These are phyloP conservation scores for Sebastes hubbsi DNA, from an alignment of 2,797 vertebrate species.

Conservation along the genomic window DNA sequence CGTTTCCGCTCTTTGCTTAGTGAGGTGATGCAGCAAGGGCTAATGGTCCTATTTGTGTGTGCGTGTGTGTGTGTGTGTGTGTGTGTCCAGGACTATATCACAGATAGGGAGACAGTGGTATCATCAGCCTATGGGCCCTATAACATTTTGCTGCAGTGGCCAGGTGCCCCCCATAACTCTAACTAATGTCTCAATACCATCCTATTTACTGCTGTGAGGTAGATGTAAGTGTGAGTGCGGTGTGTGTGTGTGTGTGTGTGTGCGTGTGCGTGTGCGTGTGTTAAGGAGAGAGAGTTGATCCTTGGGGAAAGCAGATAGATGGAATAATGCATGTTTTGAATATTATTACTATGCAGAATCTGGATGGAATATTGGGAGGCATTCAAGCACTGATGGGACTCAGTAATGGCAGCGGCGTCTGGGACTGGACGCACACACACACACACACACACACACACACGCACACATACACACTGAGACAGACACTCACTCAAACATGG, in stretches of 20 bases:
- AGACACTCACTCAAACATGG: background rate
- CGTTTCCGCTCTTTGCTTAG: slow-evolving; percentile 77
- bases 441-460: background rate
- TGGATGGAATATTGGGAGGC: slow-evolving; percentile 65
- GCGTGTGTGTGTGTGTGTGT: slow-evolving; percentile 55
- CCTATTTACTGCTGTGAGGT: slow-evolving; percentile 52
- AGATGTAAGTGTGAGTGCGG: slow-evolving; percentile 5
- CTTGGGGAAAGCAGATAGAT: slow-evolving; percentile 67
- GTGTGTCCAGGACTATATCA: slow-evolving; percentile 62
- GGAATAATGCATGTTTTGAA: slow-evolving; percentile 76
- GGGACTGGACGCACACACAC: slow-evolving; percentile 50
- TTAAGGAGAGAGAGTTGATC: slow-evolving; percentile 41
- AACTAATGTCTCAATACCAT: slow-evolving; percentile 61
- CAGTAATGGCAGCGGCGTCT: slow-evolving; percentile 56
- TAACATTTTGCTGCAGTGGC: slow-evolving; percentile 53
- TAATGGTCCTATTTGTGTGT: slow-evolving; percentile 74
- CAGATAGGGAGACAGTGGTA: slow-evolving; percentile 44
- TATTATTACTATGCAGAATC: slow-evolving; percentile 69
- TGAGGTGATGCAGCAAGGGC: slow-evolving; percentile 71
- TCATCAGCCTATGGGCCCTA: slow-evolving; percentile 51
- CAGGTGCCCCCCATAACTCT: slow-evolving; percentile 66
- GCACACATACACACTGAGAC: background rate
- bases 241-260: background rate
- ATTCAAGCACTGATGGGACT: slow-evolving; percentile 69
- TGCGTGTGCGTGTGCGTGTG: slow-evolving; percentile 22